A percentile compares a stretch with the other conserved stretches of the same genome.
Evolutionary conservation across 2,888 invertebrate species (phyloP).

Genomic region (Nemotelus nigrinus): DNA sequence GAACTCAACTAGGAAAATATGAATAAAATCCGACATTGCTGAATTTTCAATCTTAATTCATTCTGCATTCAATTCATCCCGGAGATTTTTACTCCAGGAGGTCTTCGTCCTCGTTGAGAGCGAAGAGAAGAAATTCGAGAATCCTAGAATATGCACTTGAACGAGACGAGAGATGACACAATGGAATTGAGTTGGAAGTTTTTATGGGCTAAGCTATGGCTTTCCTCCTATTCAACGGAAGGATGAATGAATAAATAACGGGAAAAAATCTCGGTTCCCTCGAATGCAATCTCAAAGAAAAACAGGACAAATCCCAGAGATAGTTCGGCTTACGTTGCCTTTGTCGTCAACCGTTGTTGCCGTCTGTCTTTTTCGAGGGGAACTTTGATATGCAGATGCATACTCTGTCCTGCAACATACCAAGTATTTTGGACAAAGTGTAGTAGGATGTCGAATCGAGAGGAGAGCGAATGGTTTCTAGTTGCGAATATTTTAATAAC

Average conservation of each 20-base stretch:
- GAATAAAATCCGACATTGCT: constrained; percentile 24
- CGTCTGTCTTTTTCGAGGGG: neutral
- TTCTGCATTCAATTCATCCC: neutral
- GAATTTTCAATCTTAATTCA: constrained; percentile 24
- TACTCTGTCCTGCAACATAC: neutral
- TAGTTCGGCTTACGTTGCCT: constrained; percentile 3
- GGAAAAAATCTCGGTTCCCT: neutral
- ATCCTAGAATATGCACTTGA: constrained; percentile 33
- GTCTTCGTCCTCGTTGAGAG: neutral
- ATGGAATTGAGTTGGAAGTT: constrained; percentile 20
- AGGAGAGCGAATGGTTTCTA: neutral
- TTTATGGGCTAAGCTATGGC: constrained; percentile 15
- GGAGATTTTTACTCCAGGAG: constrained; percentile 1
- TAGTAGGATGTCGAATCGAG: neutral
- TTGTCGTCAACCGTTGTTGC: neutral
- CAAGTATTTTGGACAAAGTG: neutral
- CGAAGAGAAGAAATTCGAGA: neutral
- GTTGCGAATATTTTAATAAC: constrained; percentile 38
- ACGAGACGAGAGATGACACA: constrained; percentile 17
- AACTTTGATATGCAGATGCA: constrained; percentile 11
- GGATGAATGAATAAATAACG: constrained; percentile 19
- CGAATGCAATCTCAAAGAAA: constrained; percentile 30
- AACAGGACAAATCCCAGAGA: constrained; percentile 20
- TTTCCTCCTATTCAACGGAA: neutral
- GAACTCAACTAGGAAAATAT: constrained; percentile 8